These are phyloP conservation scores for Drosophila kikkawai DNA, from an alignment of 1,140 invertebrate genomes.

Conservation along the genomic window DNA sequence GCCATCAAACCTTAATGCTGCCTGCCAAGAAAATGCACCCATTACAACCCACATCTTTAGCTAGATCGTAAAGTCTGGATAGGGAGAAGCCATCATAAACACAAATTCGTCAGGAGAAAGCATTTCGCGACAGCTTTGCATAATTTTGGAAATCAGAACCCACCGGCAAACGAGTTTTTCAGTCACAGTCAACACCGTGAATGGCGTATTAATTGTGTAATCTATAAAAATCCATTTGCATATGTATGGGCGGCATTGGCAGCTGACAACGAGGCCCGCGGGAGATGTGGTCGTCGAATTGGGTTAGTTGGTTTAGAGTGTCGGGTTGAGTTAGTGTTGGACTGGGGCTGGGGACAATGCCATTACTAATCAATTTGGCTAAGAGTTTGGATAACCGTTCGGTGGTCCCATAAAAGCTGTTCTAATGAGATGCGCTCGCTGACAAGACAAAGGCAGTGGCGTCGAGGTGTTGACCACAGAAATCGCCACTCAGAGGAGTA, in stretches of 20 bases:
- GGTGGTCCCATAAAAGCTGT: slow-evolving; percentile 20
- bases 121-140: slow-evolving; percentile 45
- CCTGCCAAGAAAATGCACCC: slow-evolving; percentile 28
- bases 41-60: slow-evolving; percentile 33
- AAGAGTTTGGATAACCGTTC: slow-evolving; percentile 35
- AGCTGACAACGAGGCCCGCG: slow-evolving; percentile 26
- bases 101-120: slow-evolving; percentile 53
- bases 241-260: slow-evolving; percentile 51
- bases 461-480: slow-evolving; percentile 46
- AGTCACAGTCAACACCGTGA: slow-evolving; percentile 34
- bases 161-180: slow-evolving; percentile 38
- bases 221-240: slow-evolving; percentile 63
- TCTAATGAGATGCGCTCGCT: slow-evolving; percentile 44
- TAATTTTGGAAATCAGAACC: slow-evolving; percentile 50
- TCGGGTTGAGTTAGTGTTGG: slow-evolving; percentile 28
- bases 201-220: slow-evolving; percentile 54
- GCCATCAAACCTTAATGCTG: slow-evolving; percentile 23
- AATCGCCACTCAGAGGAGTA: slow-evolving; percentile 8
- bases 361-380: slow-evolving; percentile 53
- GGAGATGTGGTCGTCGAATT: slow-evolving; percentile 40
- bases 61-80: slow-evolving; percentile 28
- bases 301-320: slow-evolving; percentile 46
- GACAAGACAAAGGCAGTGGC: slow-evolving; percentile 23
- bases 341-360: slow-evolving; percentile 34
- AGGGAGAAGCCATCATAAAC: slow-evolving; percentile 41